phyloP scores from a whole-genome alignment of 1,140 invertebrate species.

The Dendrolimus kikuchii region DNA sequence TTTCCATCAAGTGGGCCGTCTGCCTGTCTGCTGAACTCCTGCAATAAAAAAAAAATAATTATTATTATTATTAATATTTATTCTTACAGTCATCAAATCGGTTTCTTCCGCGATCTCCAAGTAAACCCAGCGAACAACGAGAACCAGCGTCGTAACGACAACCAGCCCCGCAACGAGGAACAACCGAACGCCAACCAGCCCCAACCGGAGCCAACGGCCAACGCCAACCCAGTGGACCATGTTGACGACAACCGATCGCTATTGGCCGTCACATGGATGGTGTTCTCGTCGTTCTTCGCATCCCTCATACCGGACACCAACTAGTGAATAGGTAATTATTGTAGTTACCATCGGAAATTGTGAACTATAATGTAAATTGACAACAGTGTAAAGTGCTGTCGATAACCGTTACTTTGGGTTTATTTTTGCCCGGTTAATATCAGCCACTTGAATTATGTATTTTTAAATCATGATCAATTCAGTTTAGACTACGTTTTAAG shows the following conservation, averaged over 20 bases:
- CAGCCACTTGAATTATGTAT: too few relatives aligned
- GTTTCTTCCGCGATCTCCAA: slow-evolving; percentile 75
- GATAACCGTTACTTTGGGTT: not conserved
- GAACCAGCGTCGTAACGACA: slow-evolving; percentile 19
- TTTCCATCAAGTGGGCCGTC: too few relatives aligned
- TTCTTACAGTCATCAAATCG: slow-evolving; percentile 76
- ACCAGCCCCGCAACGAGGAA: not conserved
- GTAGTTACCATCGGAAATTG: not conserved
- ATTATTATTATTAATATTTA: too few relatives aligned
- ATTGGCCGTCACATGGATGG: slow-evolving; percentile 81
- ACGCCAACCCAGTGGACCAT: slow-evolving; percentile 33
- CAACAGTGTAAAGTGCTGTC: not conserved
- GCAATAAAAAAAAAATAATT: too few relatives aligned
- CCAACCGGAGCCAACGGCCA: slow-evolving; percentile 10
- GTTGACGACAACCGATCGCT: slow-evolving; percentile 63
- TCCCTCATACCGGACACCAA: slow-evolving; percentile 83
- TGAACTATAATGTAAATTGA: too few relatives aligned
- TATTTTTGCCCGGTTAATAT: too few relatives aligned
- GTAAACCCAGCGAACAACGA: slow-evolving; percentile 60
- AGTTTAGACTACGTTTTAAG: too few relatives aligned
- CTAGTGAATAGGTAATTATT: slow-evolving; percentile 11
- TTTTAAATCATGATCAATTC: too few relatives aligned
- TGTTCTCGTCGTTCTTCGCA: slow-evolving; percentile 83
- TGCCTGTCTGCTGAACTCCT: too few relatives aligned
- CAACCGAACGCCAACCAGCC: slow-evolving; percentile 8